phyloP scores from a whole-genome alignment of 1,140 invertebrate species.

The Drosophila truncata region DNA sequence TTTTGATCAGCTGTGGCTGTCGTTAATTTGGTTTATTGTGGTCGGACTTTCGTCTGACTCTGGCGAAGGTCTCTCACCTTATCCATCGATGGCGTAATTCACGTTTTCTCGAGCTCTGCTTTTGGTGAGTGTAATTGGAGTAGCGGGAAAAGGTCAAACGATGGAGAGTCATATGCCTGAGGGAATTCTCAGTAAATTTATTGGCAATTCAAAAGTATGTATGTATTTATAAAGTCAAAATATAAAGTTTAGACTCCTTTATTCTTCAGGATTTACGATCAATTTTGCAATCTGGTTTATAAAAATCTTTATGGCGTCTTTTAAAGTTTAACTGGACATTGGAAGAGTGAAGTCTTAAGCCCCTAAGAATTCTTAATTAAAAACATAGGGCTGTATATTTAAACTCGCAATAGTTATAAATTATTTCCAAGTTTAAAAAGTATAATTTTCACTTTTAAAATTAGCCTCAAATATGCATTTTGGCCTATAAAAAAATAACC shows the following conservation, averaged over 20 bases:
- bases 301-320: too few relatives aligned
- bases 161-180: background rate
- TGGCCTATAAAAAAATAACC: background rate
- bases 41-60: conserved; percentile 22
- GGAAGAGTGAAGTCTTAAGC: background rate
- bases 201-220: background rate
- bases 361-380: background rate
- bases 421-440: background rate
- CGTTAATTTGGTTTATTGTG: conserved; percentile 80
- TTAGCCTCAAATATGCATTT: background rate
- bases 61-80: conserved; percentile 68
- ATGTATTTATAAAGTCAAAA: background rate
- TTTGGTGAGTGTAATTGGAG: conserved; percentile 52
- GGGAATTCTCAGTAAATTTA: background rate
- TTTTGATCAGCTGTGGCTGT: conserved; percentile 73
- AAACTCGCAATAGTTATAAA: background rate
- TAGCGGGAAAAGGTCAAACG: conserved; percentile 37
- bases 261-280: too few relatives aligned
- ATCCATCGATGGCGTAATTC: conserved; percentile 64
- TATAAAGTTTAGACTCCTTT: background rate
- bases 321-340: background rate
- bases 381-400: too few relatives aligned
- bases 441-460: background rate
- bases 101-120: conserved; percentile 32
- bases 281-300: too few relatives aligned